Percentiles rank a stretch among this genome's conserved stretches.
Conservation (phyloP, 2,113 vertebrate genomes). For the Oxyura jamaicensis region DNA sequence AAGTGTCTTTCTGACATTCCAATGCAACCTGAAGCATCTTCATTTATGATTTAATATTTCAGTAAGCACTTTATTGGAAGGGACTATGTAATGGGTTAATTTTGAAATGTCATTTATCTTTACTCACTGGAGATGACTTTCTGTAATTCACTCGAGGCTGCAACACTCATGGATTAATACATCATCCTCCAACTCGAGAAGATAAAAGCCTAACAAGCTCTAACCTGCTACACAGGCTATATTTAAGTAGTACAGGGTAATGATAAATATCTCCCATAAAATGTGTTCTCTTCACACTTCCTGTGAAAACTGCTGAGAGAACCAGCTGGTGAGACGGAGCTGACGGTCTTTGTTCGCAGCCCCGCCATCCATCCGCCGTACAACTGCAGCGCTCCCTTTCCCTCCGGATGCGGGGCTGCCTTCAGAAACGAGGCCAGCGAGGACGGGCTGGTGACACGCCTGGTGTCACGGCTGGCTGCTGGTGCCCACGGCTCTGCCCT, state of each 20-base stretch:
- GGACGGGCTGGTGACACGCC: background rate
- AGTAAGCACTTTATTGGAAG: conserved; percentile 41
- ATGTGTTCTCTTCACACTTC: conserved; percentile 66
- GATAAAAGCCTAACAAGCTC: conserved; percentile 72
- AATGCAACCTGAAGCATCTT: conserved; percentile 38
- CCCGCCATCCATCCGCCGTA: background rate
- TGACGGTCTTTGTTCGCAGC: background rate
- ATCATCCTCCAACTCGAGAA: conserved; percentile 63
- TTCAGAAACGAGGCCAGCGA: accelerated
- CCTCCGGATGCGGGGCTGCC: accelerated
- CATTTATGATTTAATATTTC: conserved; percentile 58
- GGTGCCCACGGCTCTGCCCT: background rate
- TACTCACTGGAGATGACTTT: conserved; percentile 60
- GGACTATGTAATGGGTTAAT: conserved; percentile 63
- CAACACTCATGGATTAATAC: conserved; percentile 62
- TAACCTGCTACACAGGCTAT: conserved; percentile 63
- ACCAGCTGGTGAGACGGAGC: conserved; percentile 57
- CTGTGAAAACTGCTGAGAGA: conserved; percentile 60
- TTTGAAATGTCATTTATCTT: conserved; percentile 69
- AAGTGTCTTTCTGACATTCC: conserved; percentile 48
- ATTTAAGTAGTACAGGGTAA: conserved; percentile 66
- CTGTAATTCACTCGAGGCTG: conserved; percentile 62
- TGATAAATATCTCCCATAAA: conserved; percentile 67
- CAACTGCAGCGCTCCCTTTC: background rate
- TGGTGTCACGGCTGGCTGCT: background rate